Conservation (phyloP, 92 coral and sea anemone genomes). For the Siderastrea radians region DNA sequence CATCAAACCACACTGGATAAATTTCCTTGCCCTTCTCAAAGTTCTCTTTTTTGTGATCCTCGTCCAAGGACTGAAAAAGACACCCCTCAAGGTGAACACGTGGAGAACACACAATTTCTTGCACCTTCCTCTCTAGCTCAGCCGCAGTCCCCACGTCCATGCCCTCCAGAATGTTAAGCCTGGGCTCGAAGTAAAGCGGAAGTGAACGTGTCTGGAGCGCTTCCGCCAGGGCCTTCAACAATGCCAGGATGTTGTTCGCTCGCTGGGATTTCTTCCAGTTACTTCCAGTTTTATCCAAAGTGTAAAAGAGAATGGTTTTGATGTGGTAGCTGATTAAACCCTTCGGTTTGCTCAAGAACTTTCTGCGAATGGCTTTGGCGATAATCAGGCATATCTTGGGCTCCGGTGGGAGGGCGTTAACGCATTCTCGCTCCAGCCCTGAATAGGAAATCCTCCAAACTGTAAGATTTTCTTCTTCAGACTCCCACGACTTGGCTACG, state of each 20-base stretch:
- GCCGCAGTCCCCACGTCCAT: conserved; percentile 46
- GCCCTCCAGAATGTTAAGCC: conserved; percentile 54
- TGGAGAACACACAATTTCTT: conserved; percentile 38
- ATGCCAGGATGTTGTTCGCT: conserved; percentile 50
- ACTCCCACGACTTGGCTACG: conserved; percentile 64
- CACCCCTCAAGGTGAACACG: conserved; percentile 32
- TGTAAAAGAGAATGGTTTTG: conserved; percentile 44
- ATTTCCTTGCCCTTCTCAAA: conserved; percentile 39
- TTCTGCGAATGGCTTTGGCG: conserved; percentile 50
- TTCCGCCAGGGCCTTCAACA: conserved; percentile 40
- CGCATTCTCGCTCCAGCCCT: conserved; percentile 43
- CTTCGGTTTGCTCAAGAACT: conserved; percentile 56
- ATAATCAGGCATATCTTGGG: conserved; percentile 62
- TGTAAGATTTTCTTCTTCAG: conserved; percentile 41
- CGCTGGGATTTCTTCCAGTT: conserved; percentile 47
- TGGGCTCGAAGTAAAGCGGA: conserved; percentile 55
- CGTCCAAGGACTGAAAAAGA: conserved; percentile 51
- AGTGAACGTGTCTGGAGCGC: conserved; percentile 53
- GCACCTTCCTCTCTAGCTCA: conserved; percentile 39
- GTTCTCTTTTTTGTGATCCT: conserved; percentile 50
- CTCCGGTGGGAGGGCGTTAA: conserved; percentile 47
- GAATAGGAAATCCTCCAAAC: conserved; percentile 64
- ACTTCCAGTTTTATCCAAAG: conserved; percentile 51
- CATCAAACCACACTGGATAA: conserved; percentile 55
- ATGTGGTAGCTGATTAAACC: conserved; percentile 53